Evolutionary conservation across 2,888 invertebrate genomes (phyloP).

Genomic region (Allophyes oxyacanthae): DNA sequence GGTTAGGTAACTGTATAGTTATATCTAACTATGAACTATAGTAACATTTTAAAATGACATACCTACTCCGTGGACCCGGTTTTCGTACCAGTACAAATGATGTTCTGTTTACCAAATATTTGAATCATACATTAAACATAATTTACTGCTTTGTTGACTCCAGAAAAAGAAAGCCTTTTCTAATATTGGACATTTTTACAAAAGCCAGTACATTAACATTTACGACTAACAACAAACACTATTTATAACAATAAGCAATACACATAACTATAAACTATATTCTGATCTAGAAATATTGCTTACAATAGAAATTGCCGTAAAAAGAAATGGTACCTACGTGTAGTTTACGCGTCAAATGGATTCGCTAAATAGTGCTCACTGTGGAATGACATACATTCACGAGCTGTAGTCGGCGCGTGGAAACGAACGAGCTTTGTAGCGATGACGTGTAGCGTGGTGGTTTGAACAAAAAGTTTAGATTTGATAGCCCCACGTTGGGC

Average conservation of each 20-base stretch:
- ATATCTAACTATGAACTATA: not conserved
- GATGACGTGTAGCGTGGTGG: too few species aligned
- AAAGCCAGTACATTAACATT: constrained; percentile 16
- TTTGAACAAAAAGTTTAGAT: too few species aligned
- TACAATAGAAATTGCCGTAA: constrained; percentile 31
- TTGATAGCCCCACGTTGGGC: too few species aligned
- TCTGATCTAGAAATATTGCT: constrained; percentile 14
- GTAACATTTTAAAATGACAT: constrained; percentile 10
- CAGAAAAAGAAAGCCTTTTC: constrained; percentile 16
- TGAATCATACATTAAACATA: constrained; percentile 14
- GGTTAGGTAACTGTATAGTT: constrained; percentile 16
- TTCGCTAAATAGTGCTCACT: constrained; percentile 29
- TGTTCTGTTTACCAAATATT: constrained; percentile 6
- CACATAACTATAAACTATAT: constrained; percentile 14
- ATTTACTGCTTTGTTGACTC: constrained; percentile 12
- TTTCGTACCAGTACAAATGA: constrained; percentile 1
- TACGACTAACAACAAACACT: constrained; percentile 16
- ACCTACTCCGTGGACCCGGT: not conserved
- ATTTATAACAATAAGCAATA: constrained; percentile 26
- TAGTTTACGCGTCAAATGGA: constrained; percentile 35
- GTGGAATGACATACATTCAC: constrained; percentile 29
- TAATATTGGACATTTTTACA: constrained; percentile 5
- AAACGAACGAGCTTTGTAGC: constrained; percentile 4
- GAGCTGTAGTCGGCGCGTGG: constrained; percentile 17
- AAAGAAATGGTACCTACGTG: constrained; percentile 28